A percentile compares a stretch with the other conserved stretches of the same genome.
Conservation (phyloP, 2,888 invertebrate species). For the Ochlodes sylvanus region DNA sequence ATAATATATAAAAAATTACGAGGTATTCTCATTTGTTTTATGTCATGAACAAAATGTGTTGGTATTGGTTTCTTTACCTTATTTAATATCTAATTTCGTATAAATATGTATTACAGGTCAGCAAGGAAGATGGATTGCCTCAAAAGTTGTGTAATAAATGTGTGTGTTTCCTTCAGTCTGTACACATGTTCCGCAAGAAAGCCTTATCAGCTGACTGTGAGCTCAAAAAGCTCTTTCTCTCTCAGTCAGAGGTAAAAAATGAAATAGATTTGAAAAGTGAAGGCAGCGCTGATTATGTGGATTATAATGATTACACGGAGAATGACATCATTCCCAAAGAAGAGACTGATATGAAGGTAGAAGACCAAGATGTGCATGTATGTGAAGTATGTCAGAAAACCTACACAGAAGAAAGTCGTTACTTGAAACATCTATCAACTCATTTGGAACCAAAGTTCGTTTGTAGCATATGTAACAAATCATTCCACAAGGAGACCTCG, state of each 20-base stretch:
- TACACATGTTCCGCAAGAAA: conserved; percentile 72
- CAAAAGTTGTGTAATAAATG: conserved; percentile 85
- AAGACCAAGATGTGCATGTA: conserved; percentile 41
- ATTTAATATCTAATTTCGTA: background rate
- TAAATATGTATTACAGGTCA: conserved; percentile 54
- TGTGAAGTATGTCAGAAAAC: conserved; percentile 78
- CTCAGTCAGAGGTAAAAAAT: conserved; percentile 53
- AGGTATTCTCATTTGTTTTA: no score
- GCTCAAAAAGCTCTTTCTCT: conserved; percentile 56
- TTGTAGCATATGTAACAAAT: conserved; percentile 55
- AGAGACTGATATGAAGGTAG: conserved; percentile 44
- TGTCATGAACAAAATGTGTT: no score
- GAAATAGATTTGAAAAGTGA: conserved; percentile 47
- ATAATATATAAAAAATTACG: no score
- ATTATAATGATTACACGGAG: conserved; percentile 46
- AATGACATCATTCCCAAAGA: conserved; percentile 46
- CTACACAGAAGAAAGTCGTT: conserved; percentile 73
- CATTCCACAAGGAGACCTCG: conserved; percentile 56
- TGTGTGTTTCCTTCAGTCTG: conserved; percentile 72
- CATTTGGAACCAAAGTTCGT: conserved; percentile 58
- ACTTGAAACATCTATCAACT: conserved; percentile 73
- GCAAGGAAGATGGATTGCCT: conserved; percentile 84
- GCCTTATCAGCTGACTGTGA: conserved; percentile 62
- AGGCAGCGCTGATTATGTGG: conserved; percentile 48
- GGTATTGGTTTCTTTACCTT: no score